Conservation (phyloP, 2,113 vertebrate species). For the Gobius niger region DNA sequence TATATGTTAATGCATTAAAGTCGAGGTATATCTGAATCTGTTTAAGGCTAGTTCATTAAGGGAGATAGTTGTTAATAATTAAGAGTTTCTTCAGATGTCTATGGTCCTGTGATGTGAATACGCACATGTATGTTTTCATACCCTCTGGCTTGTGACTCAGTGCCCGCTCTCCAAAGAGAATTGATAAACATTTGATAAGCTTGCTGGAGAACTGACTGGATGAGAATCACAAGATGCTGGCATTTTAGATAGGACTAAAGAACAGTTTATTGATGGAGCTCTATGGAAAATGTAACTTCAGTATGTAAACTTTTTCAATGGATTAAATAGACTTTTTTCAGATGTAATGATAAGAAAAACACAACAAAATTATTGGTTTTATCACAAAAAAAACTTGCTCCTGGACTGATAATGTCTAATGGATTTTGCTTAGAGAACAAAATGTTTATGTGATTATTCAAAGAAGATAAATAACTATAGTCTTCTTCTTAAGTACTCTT, state of each 20-base stretch:
- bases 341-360: too few species aligned
- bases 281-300: not conserved
- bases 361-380: too few species aligned
- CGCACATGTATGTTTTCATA: conserved; percentile 26
- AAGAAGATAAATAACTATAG: not conserved
- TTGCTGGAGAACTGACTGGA: conserved; percentile 9
- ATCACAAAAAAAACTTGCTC: too few species aligned
- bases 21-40: not conserved
- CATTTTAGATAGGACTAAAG: not conserved
- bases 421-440: too few species aligned
- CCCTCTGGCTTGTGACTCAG: conserved; percentile 25
- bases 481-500: not conserved
- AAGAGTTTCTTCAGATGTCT: conserved; percentile 5
- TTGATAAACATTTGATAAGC: conserved; percentile 36
- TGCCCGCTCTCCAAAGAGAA: conserved; percentile 33
- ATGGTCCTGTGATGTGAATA: conserved; percentile 22
- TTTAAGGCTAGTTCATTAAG: not conserved
- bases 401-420: too few species aligned
- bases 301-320: not conserved
- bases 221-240: not conserved
- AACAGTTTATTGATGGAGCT: not conserved
- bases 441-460: too few species aligned
- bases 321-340: too few species aligned
- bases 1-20: not conserved
- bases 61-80: not conserved